phyloP scores from a whole-genome alignment of 1,140 invertebrate genomes.

The Daktulosphaira vitifoliae region DNA sequence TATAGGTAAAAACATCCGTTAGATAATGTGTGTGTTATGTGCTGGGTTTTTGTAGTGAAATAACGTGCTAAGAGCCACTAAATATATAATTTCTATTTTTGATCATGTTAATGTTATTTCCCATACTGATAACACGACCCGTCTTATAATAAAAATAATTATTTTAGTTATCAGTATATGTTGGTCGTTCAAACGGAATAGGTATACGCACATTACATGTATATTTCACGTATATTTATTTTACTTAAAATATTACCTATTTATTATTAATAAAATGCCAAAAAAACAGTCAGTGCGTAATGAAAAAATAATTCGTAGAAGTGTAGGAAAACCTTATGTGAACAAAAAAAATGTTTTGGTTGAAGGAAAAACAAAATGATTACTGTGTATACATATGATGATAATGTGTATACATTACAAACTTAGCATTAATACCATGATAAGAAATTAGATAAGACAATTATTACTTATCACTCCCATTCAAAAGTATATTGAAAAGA shows the following conservation, averaged over 20 bases:
- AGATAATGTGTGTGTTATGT: slow-evolving; percentile 1
- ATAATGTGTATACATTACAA: too few relatives aligned
- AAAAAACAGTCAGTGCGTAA: not conserved
- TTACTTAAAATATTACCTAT: not conserved
- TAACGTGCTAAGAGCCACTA: slow-evolving; percentile 1
- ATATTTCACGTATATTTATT: not conserved
- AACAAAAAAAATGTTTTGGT: not conserved
- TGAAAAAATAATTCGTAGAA: not conserved
- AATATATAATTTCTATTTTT: slow-evolving; percentile 8
- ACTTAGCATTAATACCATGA: too few relatives aligned
- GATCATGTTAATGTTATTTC: slow-evolving; percentile 14
- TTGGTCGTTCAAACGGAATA: not conserved
- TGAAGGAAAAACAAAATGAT: too few relatives aligned
- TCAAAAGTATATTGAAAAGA: too few relatives aligned
- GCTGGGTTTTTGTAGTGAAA: not conserved
- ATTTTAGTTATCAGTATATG: not conserved
- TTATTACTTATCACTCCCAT: too few relatives aligned
- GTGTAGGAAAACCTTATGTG: not conserved
- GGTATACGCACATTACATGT: not conserved
- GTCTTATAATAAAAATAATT: not conserved
- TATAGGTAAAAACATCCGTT: not conserved
- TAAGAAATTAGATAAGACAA: too few relatives aligned
- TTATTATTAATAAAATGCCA: not conserved
- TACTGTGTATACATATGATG: too few relatives aligned
- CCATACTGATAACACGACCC: not conserved